These are phyloP conservation scores for Echinops telfairi DNA, from an alignment of 2,113 vertebrate genomes.

Conservation along the genomic window DNA sequence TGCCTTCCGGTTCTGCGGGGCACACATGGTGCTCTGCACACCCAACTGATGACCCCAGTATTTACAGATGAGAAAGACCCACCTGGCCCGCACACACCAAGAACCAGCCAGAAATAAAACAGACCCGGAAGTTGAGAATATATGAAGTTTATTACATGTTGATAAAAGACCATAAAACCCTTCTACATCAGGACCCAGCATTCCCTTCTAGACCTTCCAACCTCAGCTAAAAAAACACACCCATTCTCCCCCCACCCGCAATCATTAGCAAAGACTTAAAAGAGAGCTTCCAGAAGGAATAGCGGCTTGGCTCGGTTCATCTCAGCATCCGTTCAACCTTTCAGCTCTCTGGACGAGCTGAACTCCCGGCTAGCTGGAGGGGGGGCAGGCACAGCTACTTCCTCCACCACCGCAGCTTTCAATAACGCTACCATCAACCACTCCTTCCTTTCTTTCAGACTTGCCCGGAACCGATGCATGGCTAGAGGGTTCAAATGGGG, in stretches of 20 bases:
- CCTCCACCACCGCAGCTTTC: rapidly evolving
- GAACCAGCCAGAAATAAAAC: constrained; percentile 28
- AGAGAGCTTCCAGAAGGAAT: constrained; percentile 1
- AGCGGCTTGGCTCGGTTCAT: not conserved
- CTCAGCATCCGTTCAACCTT: rapidly evolving
- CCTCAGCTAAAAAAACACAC: constrained; percentile 18
- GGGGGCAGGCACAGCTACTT: rapidly evolving
- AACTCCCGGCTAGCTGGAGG: not conserved
- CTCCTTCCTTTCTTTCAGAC: not conserved
- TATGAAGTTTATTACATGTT: constrained; percentile 64
- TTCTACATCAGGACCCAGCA: not conserved
- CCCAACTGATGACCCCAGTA: not conserved
- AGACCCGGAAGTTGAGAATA: constrained; percentile 11
- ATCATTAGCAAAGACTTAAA: constrained; percentile 1
- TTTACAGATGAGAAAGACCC: not conserved
- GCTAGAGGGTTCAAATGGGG: constrained; percentile 6
- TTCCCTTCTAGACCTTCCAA: not conserved
- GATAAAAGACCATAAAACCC: constrained; percentile 53
- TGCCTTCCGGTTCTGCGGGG: not conserved
- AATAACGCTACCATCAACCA: rapidly evolving
- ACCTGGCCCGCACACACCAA: not conserved
- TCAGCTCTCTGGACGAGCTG: not conserved
- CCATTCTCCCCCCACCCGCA: not conserved
- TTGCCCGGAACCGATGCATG: not conserved
- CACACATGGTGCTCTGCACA: not conserved